These are phyloP conservation scores for Lithobates pipiens DNA, from an alignment of 2,797 vertebrate genomes.

Conservation along the genomic window DNA sequence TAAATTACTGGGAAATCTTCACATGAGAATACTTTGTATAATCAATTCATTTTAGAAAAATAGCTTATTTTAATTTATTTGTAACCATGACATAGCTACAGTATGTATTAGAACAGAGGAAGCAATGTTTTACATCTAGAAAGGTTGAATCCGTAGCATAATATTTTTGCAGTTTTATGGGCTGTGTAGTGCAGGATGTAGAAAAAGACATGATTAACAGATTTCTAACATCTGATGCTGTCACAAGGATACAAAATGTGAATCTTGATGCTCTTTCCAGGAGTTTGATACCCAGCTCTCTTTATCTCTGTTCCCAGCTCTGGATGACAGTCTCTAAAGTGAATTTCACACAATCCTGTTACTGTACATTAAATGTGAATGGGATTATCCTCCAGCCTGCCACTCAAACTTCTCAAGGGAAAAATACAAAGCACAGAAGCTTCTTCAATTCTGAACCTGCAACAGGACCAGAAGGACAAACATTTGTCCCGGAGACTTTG, in stretches of 20 bases:
- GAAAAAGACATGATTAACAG: slow-evolving; percentile 22
- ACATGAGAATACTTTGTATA: too few relatives aligned
- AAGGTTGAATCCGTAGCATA: too few relatives aligned
- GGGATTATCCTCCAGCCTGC: slow-evolving; percentile 74
- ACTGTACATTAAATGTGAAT: slow-evolving; percentile 74
- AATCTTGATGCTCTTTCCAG: slow-evolving; percentile 40
- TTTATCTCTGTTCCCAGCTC: slow-evolving; percentile 53
- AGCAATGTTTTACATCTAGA: too few relatives aligned
- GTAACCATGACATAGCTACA: too few relatives aligned
- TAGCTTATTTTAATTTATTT: too few relatives aligned
- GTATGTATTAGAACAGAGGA: too few relatives aligned
- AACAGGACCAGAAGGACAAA: slow-evolving; percentile 58
- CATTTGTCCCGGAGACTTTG: slow-evolving; percentile 65
- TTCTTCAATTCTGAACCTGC: slow-evolving; percentile 66
- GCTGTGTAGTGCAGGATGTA: background rate
- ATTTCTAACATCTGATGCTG: slow-evolving; percentile 37
- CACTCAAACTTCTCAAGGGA: slow-evolving; percentile 71
- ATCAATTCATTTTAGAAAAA: too few relatives aligned
- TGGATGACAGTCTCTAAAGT: slow-evolving; percentile 74
- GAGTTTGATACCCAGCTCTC: slow-evolving; percentile 40
- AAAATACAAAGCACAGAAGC: slow-evolving; percentile 62
- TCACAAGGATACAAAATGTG: slow-evolving; percentile 5
- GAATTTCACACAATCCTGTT: slow-evolving; percentile 73
- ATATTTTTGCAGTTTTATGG: too few relatives aligned
- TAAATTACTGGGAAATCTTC: too few relatives aligned